phyloP scores from a whole-genome alignment of 2,797 vertebrate species.

The Hozukius guyotensis region DNA sequence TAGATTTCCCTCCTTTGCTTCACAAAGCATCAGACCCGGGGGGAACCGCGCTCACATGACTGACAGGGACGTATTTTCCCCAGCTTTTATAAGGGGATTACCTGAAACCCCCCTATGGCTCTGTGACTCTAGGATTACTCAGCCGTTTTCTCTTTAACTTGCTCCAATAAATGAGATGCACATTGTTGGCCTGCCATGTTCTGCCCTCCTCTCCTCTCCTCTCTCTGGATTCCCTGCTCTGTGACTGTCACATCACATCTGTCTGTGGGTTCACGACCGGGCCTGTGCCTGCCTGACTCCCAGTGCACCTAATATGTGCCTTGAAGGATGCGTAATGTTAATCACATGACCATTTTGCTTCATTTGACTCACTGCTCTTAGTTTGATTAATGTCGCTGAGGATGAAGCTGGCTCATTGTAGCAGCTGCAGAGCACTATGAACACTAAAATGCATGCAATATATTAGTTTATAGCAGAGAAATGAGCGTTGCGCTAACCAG shows the following conservation, averaged over 20 bases:
- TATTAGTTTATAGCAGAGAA: neutral
- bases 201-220: conserved; percentile 12
- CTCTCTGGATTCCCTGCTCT: conserved; percentile 12
- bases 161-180: conserved; percentile 46
- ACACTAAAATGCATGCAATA: neutral
- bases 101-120: conserved; percentile 63
- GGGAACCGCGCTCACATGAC: conserved; percentile 32
- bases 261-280: neutral
- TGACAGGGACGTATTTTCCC: conserved; percentile 45
- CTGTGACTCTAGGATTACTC: conserved; percentile 61
- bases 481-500: no score
- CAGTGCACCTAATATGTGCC: neutral
- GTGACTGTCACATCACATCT: conserved; percentile 49
- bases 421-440: conserved; percentile 7
- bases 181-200: conserved; percentile 40
- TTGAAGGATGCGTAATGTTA: conserved; percentile 19
- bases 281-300: neutral
- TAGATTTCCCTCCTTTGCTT: conserved; percentile 23
- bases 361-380: conserved; percentile 28
- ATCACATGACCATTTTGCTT: conserved; percentile 27
- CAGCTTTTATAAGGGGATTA: conserved; percentile 50
- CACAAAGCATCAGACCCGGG: conserved; percentile 27
- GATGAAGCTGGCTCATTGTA: conserved; percentile 17
- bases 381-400: conserved; percentile 39
- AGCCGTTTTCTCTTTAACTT: conserved; percentile 45